phyloP scores from a whole-genome alignment of 2,113 vertebrate genomes.

The Acanthochromis polyacanthus region DNA sequence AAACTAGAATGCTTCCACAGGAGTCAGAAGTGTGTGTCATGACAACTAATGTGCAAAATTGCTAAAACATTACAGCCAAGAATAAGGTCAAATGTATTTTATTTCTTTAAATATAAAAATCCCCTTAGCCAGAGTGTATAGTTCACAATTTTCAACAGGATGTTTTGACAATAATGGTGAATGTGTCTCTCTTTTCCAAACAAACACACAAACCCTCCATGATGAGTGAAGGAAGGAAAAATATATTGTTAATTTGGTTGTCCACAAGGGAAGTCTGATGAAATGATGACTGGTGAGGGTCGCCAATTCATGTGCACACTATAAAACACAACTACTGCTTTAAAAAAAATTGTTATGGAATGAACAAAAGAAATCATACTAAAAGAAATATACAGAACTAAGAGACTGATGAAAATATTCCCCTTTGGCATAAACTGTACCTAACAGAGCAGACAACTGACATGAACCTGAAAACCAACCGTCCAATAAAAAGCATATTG shows the following conservation, averaged over 20 bases:
- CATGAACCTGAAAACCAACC: slow-evolving; percentile 42
- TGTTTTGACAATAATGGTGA: slow-evolving; percentile 62
- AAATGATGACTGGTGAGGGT: slow-evolving; percentile 34
- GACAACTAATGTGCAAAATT: not conserved
- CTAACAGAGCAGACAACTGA: slow-evolving; percentile 50
- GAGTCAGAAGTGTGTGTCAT: too few species aligned
- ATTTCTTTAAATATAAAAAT: slow-evolving; percentile 84
- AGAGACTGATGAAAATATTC: slow-evolving; percentile 47
- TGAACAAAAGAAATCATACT: slow-evolving; percentile 27
- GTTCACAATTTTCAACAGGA: slow-evolving; percentile 64
- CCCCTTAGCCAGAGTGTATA: slow-evolving; percentile 73
- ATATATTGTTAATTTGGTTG: slow-evolving; percentile 48
- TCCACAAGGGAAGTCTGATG: slow-evolving; percentile 34
- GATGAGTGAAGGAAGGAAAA: slow-evolving; percentile 27
- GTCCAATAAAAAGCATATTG: slow-evolving; percentile 64
- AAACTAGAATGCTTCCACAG: too few species aligned
- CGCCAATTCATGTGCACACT: slow-evolving; percentile 49
- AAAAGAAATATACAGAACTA: slow-evolving; percentile 46
- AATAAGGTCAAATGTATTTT: slow-evolving; percentile 75
- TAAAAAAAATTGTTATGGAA: slow-evolving; percentile 22
- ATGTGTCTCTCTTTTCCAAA: slow-evolving; percentile 46
- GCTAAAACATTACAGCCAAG: not conserved
- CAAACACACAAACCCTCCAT: slow-evolving; percentile 46
- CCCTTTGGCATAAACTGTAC: slow-evolving; percentile 78
- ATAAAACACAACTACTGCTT: slow-evolving; percentile 49